Base-by-base conservation (phyloP, 2,797 vertebrate genomes). In the Caiman crocodilus region DNA sequence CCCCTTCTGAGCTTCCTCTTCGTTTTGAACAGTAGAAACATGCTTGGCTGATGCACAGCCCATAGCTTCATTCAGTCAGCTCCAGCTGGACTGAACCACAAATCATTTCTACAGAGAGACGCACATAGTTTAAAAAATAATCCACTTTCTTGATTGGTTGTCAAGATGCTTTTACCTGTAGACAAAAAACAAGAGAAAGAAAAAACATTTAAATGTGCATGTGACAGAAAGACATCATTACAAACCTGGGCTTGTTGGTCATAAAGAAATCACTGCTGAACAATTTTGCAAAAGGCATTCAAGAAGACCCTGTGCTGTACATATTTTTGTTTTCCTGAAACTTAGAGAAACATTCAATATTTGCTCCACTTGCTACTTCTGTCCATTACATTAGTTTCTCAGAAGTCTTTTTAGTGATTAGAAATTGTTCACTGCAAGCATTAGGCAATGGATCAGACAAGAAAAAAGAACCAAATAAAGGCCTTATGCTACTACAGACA, bases 21-120 rank as follows among this genome's bases (percentile, higher is more conserved):
- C 99, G 85, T 98, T 99, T 98, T 99, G 99, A 98, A 99, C 99
- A 97, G 99, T 98, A 97, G 99, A 99, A 98, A 99, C 99, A 99
- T 99, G 99, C 98, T 99, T 99, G 98, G 99, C 99, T 73, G 99
- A 99, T 98, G 99, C 99, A 99, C 99, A 99, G 99, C 99, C 99
- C 99, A 99, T 99, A 98, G 98, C 99, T 99, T 99, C 99, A 99
- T 98, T 97, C 98, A 98, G 97, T 98, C 97, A 98, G 98, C 98
- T 98, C 97, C 97, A 97, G 97, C 97, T 91, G 97, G 90, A 97
- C 97, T 93, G 78, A 95, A 96, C 94, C 93, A 96, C 97, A 98
- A 96, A 98, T 91, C 98, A 98, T 98, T 97, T 98, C 98, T 98
- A 98, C 97, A 96, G 97, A 91, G 85, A 63, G 94, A 2, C 5